These are phyloP conservation scores for Pectinophora gossypiella DNA, from an alignment of 1,140 invertebrate genomes.

Conservation along the genomic window DNA sequence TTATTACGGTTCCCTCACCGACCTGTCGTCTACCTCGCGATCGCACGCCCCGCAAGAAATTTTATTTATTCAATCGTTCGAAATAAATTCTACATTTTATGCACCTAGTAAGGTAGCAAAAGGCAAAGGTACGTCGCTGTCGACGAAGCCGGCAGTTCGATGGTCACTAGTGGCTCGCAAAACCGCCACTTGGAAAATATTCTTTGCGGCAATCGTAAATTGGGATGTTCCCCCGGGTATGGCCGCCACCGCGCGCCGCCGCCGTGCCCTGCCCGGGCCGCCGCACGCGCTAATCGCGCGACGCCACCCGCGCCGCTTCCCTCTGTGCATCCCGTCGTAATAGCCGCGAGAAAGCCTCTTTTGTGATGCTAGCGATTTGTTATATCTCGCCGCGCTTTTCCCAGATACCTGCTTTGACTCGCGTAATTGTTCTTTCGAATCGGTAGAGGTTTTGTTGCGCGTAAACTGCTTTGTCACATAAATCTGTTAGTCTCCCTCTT, in stretches of 20 bases:
- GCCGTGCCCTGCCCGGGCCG: slow-evolving; percentile 50
- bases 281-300: slow-evolving; percentile 69
- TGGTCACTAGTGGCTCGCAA: slow-evolving; percentile 50
- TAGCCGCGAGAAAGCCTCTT: slow-evolving; percentile 70
- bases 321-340: slow-evolving; percentile 58
- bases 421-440: slow-evolving; percentile 71
- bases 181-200: slow-evolving; percentile 58
- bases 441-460: slow-evolving; percentile 59
- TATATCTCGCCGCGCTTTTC: slow-evolving; percentile 65
- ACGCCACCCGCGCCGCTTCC: slow-evolving; percentile 44
- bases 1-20: slow-evolving; percentile 63
- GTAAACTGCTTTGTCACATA: slow-evolving; percentile 68
- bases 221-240: slow-evolving; percentile 50
- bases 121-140: background rate
- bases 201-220: slow-evolving; percentile 75
- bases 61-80: slow-evolving; percentile 38
- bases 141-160: background rate
- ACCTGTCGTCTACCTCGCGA: slow-evolving; percentile 30
- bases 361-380: slow-evolving; percentile 68
- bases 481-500: slow-evolving; percentile 55
- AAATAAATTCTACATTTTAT: slow-evolving; percentile 25
- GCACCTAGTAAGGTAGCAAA: background rate
- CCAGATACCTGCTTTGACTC: slow-evolving; percentile 66
- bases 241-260: too few species aligned
- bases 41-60: slow-evolving; percentile 20